These are phyloP conservation scores for Hypolimnas misippus DNA, from an alignment of 2,888 invertebrate genomes.

Conservation along the genomic window DNA sequence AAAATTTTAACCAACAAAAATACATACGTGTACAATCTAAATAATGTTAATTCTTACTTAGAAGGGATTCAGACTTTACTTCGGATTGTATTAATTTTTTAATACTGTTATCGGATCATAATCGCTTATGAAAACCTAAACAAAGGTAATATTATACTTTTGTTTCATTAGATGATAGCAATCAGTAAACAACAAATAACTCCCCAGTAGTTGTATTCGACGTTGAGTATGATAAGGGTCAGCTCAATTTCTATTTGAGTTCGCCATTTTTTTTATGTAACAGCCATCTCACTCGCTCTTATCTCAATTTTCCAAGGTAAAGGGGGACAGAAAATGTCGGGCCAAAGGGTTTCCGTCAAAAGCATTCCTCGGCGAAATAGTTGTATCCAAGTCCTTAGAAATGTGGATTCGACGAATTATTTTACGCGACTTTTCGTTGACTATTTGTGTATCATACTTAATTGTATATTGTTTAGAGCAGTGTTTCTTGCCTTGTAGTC, in stretches of 20 bases:
- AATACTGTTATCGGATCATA: too few relatives aligned
- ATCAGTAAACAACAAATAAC: conserved; percentile 31
- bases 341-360: conserved; percentile 51
- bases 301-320: conserved; percentile 30
- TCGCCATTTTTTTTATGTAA: conserved; percentile 45
- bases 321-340: conserved; percentile 39
- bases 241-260: conserved; percentile 61
- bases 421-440: neutral
- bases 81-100: too few relatives aligned
- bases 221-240: conserved; percentile 64
- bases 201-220: conserved; percentile 36
- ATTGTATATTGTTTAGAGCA: neutral
- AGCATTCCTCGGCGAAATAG: conserved; percentile 63
- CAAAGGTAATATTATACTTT: too few relatives aligned
- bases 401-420: conserved; percentile 11
- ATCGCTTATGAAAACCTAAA: too few relatives aligned
- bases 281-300: conserved; percentile 46
- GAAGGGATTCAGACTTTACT: too few relatives aligned
- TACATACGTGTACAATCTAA: too few relatives aligned
- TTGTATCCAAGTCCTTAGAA: conserved; percentile 40
- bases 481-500: too few relatives aligned
- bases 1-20: too few relatives aligned
- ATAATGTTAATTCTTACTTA: too few relatives aligned
- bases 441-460: too few relatives aligned
- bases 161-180: conserved; percentile 16